Evolutionary conservation across 2,113 vertebrate genomes (phyloP).

Genomic region (Kryptolebias marmoratus): DNA sequence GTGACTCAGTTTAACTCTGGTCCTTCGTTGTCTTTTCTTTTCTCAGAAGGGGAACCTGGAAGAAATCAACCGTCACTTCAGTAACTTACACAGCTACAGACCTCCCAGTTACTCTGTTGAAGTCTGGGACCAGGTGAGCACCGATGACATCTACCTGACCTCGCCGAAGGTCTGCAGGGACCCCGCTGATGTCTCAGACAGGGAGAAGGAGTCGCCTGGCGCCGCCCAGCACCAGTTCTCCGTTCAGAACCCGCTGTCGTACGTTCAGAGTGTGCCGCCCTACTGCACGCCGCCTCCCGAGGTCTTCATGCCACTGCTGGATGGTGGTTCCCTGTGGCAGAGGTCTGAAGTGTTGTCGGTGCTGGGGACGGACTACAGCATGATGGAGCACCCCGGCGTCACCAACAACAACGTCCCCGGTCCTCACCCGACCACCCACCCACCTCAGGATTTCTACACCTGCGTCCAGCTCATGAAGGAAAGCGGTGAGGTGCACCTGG

Average conservation of each 20-base stretch:
- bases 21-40: neutral
- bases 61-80: slow-evolving; percentile 78
- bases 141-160: slow-evolving; percentile 30
- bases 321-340: neutral
- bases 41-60: slow-evolving; percentile 78
- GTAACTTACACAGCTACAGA: slow-evolving; percentile 74
- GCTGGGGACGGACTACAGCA: slow-evolving; percentile 66
- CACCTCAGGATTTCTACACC: slow-evolving; percentile 77
- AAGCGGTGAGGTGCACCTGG: slow-evolving; percentile 73
- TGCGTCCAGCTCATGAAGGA: slow-evolving; percentile 73
- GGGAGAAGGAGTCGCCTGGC: neutral
- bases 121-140: slow-evolving; percentile 64
- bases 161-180: neutral
- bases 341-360: slow-evolving; percentile 24
- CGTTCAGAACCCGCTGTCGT: fast-evolving
- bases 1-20: too few species aligned
- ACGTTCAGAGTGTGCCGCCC: neutral
- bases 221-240: neutral
- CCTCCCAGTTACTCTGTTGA: slow-evolving; percentile 69
- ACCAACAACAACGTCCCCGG: neutral
- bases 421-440: neutral
- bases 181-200: fast-evolving
- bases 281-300: slow-evolving; percentile 24
- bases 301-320: neutral
- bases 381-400: slow-evolving; percentile 29